Percentiles rank a stretch among this genome's conserved stretches.
Conservation (phyloP, 2,888 invertebrate species). For the Eretmocerus hayati region DNA sequence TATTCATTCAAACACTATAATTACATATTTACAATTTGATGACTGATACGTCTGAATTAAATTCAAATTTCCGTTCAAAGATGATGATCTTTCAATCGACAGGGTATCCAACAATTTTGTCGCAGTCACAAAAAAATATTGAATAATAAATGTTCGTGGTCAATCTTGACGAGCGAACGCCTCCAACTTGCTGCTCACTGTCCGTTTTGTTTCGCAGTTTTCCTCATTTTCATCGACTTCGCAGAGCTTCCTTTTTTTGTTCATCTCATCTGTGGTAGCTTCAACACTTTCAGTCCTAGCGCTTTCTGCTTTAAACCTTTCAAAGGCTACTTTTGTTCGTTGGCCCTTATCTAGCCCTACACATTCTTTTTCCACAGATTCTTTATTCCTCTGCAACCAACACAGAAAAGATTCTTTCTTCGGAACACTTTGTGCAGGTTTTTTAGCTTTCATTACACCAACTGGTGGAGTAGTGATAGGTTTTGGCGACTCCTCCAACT, state of each 20-base stretch:
- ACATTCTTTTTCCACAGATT: slow-evolving; percentile 51
- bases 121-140: too few species aligned
- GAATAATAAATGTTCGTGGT: too few species aligned
- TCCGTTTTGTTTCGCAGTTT: slow-evolving; percentile 31
- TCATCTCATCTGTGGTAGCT: slow-evolving; percentile 2
- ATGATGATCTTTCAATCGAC: too few species aligned
- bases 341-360: slow-evolving; percentile 52
- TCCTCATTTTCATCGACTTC: slow-evolving; percentile 17
- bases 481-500: slow-evolving; percentile 12
- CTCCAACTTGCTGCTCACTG: slow-evolving; percentile 29
- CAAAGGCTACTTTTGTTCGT: slow-evolving; percentile 53
- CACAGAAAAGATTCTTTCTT: slow-evolving; percentile 53
- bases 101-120: too few species aligned
- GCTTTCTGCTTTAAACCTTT: slow-evolving; percentile 48
- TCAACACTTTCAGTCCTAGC: not conserved
- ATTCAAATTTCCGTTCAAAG: too few species aligned
- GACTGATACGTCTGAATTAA: too few species aligned
- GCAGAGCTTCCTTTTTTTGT: slow-evolving; percentile 16
- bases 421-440: slow-evolving; percentile 32
- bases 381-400: slow-evolving; percentile 58
- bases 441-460: slow-evolving; percentile 30
- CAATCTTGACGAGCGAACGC: slow-evolving; percentile 25
- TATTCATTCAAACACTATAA: too few species aligned
- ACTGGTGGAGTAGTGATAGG: slow-evolving; percentile 4
- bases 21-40: too few species aligned